A percentile compares a stretch with the other conserved stretches of the same genome.
These are phyloP conservation scores for Caenorhabditis latens DNA, from an alignment of 1,140 invertebrate genomes.

Conservation along the genomic window DNA sequence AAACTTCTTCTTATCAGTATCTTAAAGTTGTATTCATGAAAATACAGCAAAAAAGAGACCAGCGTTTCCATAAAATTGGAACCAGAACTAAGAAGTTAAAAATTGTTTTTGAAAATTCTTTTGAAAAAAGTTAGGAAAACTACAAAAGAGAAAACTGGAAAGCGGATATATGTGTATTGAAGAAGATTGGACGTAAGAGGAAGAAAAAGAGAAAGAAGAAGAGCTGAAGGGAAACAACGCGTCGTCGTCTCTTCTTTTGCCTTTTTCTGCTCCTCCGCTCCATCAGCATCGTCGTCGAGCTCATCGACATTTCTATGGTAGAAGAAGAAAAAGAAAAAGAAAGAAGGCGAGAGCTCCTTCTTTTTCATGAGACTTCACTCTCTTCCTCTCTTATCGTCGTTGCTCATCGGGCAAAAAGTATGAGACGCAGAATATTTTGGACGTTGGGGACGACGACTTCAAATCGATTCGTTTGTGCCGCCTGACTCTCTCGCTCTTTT, in stretches of 20 bases:
- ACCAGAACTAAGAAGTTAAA: too few species aligned
- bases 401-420: slow-evolving; percentile 45
- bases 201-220: slow-evolving; percentile 41
- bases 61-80: too few species aligned
- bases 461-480: slow-evolving; percentile 33
- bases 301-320: slow-evolving; percentile 36
- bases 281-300: slow-evolving; percentile 2
- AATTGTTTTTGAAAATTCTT: too few species aligned
- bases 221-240: neutral
- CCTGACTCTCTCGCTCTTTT: slow-evolving; percentile 19
- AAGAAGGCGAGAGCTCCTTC: slow-evolving; percentile 4
- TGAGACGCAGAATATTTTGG: slow-evolving; percentile 52
- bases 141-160: neutral
- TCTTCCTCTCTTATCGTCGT: slow-evolving; percentile 9
- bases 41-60: too few species aligned
- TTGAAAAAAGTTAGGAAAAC: neutral
- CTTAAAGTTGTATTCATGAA: too few species aligned
- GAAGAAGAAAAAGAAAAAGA: neutral
- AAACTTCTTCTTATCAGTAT: too few species aligned
- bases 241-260: slow-evolving; percentile 23
- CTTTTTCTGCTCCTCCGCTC: neutral
- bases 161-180: slow-evolving; percentile 49
- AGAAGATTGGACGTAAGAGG: slow-evolving; percentile 48
- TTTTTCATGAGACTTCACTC: slow-evolving; percentile 18
- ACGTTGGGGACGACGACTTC: slow-evolving; percentile 33